A percentile compares a stretch with the other conserved stretches of the same genome.
phyloP scores from a whole-genome alignment of 2,888 invertebrate species.

The Lysandra coridon region DNA sequence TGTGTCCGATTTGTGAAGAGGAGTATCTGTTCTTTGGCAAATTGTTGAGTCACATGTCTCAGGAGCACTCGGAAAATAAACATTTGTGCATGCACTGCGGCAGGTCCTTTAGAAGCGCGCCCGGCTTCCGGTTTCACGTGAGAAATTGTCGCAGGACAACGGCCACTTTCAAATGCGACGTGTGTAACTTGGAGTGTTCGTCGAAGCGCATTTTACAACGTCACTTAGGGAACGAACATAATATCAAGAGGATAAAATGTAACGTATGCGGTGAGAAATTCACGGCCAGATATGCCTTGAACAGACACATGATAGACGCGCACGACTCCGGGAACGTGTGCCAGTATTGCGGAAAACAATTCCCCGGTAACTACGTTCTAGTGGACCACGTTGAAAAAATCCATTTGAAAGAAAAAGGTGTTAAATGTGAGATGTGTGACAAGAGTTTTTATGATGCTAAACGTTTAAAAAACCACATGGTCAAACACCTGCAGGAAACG shows the following conservation, averaged over 20 bases:
- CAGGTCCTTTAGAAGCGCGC: conserved; percentile 55
- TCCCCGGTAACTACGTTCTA: conserved; percentile 61
- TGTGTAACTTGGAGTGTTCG: conserved; percentile 52
- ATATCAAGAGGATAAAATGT: conserved; percentile 55
- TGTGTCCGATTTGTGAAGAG: conserved; percentile 57
- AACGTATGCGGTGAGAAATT: conserved; percentile 59
- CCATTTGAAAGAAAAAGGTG: conserved; percentile 64
- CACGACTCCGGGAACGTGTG: conserved; percentile 64
- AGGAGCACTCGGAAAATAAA: conserved; percentile 56
- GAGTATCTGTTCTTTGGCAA: conserved; percentile 57
- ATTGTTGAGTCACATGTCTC: conserved; percentile 58
- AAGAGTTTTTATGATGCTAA: conserved; percentile 59
- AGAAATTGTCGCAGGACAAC: conserved; percentile 51
- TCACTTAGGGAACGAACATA: conserved; percentile 57
- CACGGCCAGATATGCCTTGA: conserved; percentile 55
- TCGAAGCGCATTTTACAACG: conserved; percentile 50
- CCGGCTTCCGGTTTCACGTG: conserved; percentile 58
- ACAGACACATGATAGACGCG: conserved; percentile 52
- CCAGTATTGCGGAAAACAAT: conserved; percentile 55
- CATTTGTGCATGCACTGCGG: conserved; percentile 63
- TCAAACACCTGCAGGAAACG: conserved; percentile 68
- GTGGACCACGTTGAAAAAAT: conserved; percentile 57
- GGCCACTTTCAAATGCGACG: conserved; percentile 50
- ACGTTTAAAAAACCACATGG: conserved; percentile 66
- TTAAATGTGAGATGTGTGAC: conserved; percentile 57